These are phyloP conservation scores for Schizopygopsis malacanthus DNA, from an alignment of 2,797 vertebrate genomes.

Conservation along the genomic window DNA sequence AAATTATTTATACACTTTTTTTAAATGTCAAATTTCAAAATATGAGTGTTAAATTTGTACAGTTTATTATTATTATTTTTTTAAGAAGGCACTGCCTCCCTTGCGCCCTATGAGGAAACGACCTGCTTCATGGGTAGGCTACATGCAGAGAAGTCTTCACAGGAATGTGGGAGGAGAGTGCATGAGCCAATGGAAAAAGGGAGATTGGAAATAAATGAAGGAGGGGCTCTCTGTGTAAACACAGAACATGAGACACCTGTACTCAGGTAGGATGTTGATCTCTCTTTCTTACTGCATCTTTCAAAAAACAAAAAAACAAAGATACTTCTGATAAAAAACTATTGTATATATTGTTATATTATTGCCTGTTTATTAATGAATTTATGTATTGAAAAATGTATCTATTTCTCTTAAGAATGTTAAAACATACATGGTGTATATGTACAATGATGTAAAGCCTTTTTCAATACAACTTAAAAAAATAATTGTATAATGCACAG, in stretches of 20 bases:
- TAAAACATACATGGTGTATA: background rate
- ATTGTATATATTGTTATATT: background rate
- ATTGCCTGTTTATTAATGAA: background rate
- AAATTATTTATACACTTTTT: background rate
- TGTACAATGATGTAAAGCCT: background rate
- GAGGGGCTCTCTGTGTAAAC: slow-evolving; percentile 38
- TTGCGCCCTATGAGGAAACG: background rate
- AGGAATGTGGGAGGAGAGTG: background rate
- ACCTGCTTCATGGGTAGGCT: background rate
- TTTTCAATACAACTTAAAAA: background rate
- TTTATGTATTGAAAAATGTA: background rate
- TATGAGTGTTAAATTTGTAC: background rate
- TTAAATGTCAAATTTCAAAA: background rate
- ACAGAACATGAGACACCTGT: slow-evolving; percentile 49
- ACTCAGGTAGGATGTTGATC: slow-evolving; percentile 56
- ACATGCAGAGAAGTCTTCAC: slow-evolving; percentile 1
- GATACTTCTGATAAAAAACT: background rate
- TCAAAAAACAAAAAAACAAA: background rate
- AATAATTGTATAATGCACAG: background rate
- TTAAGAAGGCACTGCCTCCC: background rate
- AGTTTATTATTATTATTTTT: background rate
- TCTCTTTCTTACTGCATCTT: slow-evolving; percentile 1
- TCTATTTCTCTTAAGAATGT: background rate
- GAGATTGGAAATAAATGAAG: slow-evolving; percentile 31
- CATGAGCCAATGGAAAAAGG: slow-evolving; percentile 50